Evolutionary conservation across 2,113 vertebrate species (phyloP).

Genomic region (Chaetorhynchus papuensis): DNA sequence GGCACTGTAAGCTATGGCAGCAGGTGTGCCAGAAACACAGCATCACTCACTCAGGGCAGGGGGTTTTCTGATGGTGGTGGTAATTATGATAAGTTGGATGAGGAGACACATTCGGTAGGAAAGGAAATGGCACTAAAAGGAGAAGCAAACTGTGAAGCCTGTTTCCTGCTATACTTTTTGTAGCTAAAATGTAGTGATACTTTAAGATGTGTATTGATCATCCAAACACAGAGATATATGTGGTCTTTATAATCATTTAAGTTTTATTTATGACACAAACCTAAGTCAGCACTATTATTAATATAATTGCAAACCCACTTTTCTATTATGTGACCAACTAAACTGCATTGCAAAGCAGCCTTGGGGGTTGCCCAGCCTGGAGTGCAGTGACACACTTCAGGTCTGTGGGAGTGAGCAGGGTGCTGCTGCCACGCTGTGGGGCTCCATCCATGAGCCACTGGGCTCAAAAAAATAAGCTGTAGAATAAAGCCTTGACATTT

Average conservation of each 20-base stretch:
- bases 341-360: not conserved
- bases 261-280: not conserved
- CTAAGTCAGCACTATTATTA: not conserved
- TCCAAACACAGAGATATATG: not conserved
- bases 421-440: not conserved
- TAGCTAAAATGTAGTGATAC: not conserved
- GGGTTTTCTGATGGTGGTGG: not conserved
- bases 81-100: not conserved
- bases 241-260: not conserved
- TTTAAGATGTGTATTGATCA: not conserved
- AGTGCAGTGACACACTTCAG: not conserved
- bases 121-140: not conserved
- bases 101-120: not conserved
- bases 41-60: fast-evolving
- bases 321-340: not conserved
- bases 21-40: not conserved
- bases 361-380: not conserved
- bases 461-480: not conserved
- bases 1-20: not conserved
- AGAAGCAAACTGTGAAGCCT: not conserved
- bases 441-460: not conserved
- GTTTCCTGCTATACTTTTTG: not conserved
- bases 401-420: not conserved
- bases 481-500: not conserved
- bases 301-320: not conserved